Base-by-base conservation (phyloP, 92 coral and sea anemone species). In the Blastomussa wellsi region DNA sequence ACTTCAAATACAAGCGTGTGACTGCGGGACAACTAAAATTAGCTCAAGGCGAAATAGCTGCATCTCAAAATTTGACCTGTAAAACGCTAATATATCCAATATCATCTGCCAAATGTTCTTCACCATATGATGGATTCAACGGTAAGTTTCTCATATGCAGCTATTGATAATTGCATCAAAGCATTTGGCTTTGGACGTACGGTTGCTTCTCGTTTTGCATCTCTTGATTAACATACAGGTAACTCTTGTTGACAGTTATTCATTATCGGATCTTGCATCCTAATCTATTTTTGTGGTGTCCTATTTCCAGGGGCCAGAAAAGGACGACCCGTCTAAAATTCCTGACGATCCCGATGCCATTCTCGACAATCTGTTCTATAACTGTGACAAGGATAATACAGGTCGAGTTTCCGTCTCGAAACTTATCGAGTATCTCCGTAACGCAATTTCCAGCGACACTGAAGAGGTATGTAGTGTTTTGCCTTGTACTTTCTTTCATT, bases 341-440 rank as follows among this genome's bases (percentile, higher is more conserved):
- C 90, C 91, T 36, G 93, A 95, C 47, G 97, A 96, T 82, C 92
- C 88, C 65, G 95, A 96, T 80, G 93, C 84, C 24, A 91, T 96
- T 68, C 94, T 96, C 37, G 98, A 96, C 72, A 88, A 96, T 77
- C 84, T 96, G 10, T 96, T 96, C 82, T 82, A 82, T 51, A 94
- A 93, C n/a, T 96, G 99, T 72, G 99, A 94, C 84, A 85, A 82
- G 38, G 93, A 91, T 74, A 85, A 87, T 79, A 69, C 82, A 29
- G 99, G 99, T 38, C 91, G 89, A 51, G 97, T 96, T 52, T 88
- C 93, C 49, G 99, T 94, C 13, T 96, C 99, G 26, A 90, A 90
- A 59, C 93, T 96, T 47, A 88, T 96, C 80, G 98, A 94, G 72
- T 94, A 94, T 81, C 86, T 96, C 26, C 89, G 99, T 69, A 88